These are phyloP conservation scores for Scolopax bukidnonensis DNA, from an alignment of 2,797 vertebrate species.

Conservation along the genomic window DNA sequence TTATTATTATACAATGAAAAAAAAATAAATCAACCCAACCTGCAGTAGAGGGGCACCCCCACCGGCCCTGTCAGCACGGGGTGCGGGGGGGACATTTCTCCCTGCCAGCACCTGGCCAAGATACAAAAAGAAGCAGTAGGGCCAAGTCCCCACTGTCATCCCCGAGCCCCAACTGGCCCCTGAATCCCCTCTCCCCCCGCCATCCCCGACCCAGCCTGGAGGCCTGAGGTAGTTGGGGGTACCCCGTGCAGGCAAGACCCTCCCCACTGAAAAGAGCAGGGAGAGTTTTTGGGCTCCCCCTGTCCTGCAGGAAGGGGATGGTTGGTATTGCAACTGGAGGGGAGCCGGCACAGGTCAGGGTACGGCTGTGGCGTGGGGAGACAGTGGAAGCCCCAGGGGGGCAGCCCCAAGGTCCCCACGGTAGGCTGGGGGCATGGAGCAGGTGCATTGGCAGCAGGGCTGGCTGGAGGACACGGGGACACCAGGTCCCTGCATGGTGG, in stretches of 20 bases:
- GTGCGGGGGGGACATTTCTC: rapidly evolving
- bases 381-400: neutral
- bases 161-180: neutral
- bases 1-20: constrained; percentile 66
- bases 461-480: rapidly evolving
- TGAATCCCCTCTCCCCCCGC: neutral
- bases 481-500: rapidly evolving
- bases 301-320: neutral
- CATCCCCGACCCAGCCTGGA: constrained; percentile 27
- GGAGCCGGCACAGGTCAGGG: rapidly evolving
- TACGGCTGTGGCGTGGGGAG: rapidly evolving
- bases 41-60: neutral
- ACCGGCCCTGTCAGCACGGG: neutral
- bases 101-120: rapidly evolving
- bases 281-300: neutral
- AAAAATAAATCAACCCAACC: constrained; percentile 9
- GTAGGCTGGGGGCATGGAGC: neutral
- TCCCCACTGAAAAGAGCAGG: neutral
- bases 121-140: constrained; percentile 12
- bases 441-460: rapidly evolving
- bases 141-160: neutral
- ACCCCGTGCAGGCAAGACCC: neutral
- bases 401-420: neutral
- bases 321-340: neutral
- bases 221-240: constrained; percentile 79